Evolutionary conservation across 2,113 vertebrate species (phyloP).

Genomic region (Rhinolophus sinicus): DNA sequence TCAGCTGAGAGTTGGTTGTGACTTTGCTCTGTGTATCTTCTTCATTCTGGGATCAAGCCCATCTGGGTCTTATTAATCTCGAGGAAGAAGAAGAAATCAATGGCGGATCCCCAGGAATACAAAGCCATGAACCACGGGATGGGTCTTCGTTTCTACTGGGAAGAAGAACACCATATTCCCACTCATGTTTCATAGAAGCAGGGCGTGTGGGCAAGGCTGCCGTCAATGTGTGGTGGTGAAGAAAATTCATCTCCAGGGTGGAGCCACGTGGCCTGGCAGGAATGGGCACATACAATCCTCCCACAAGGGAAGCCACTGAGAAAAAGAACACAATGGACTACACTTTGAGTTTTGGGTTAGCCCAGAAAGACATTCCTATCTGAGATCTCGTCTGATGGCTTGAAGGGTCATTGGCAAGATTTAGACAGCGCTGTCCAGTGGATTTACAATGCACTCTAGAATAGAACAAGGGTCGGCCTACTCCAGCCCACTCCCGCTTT

Average conservation of each 20-base stretch:
- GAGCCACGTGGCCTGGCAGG: background rate
- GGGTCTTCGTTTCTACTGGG: background rate
- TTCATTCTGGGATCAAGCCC: background rate
- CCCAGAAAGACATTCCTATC: background rate
- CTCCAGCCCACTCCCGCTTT: background rate
- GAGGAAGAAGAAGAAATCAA: background rate
- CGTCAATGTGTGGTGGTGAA: background rate
- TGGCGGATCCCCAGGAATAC: rapidly evolving
- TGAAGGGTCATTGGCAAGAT: background rate
- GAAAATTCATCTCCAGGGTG: background rate
- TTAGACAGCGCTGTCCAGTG: background rate
- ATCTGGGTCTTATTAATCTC: background rate
- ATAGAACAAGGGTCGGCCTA: background rate
- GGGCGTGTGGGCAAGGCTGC: background rate
- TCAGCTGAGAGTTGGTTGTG: background rate
- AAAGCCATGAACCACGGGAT: background rate
- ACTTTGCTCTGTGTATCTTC: background rate
- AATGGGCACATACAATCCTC: rapidly evolving
- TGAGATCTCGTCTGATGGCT: background rate
- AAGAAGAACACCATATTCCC: background rate
- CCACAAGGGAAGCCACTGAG: background rate
- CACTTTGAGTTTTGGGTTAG: background rate
- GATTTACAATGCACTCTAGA: background rate
- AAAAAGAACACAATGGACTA: background rate
- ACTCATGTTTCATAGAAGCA: background rate